Base-by-base conservation (phyloP, 2,797 vertebrate species). In the Pseudomugil gertrudae region DNA sequence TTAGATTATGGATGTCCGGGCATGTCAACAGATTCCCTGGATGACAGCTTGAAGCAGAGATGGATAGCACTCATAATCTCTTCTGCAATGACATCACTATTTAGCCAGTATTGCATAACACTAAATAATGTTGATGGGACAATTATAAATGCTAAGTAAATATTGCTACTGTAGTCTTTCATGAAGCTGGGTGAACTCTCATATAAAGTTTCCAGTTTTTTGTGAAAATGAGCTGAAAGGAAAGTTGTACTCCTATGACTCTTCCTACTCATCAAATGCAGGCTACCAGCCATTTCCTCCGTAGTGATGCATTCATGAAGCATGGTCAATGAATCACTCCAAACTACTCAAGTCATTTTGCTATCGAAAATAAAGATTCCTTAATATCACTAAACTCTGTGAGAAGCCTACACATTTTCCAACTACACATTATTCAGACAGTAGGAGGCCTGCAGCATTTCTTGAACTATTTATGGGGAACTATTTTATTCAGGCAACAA, bases 51-150 rank as follows among this genome's bases (percentile, higher is more conserved):
- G 69, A 77, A 71, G 75, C 56, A 35, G 74, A 69, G 76, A 89
- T 63, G 58, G 82, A 86, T 83, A 79, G 69, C 72, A 66, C 71
- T 59, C 85, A 86, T 90, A 90, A 92, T 91, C 85, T 84, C 71
- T 52, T 66, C 76, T 43, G 78, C 74, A 27, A 77, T 62, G 50
- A 62, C 56, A 69, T 69, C 68, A 85, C 84, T 68, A 72, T 85
- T 87, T 76, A 85, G 71, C 52, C 72, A 67, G 36, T 76, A 66
- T 88, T 90, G 74, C 83, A 30, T 85, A 87, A 90, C 79, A 72
- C 67, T 45, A 63, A 81, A 83, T 81, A 73, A 79, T 52, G 73
- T 60, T 74, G 65, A 74, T 53, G 66, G 78, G 73, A 76, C 63
- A 65, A 84, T 70, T 66, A 74, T 73, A 71, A 79, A 79, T 66